A percentile compares a stretch with the other conserved stretches of the same genome.
phyloP scores from a whole-genome alignment of 2,797 vertebrate genomes.

The Oryzias sinensis region DNA sequence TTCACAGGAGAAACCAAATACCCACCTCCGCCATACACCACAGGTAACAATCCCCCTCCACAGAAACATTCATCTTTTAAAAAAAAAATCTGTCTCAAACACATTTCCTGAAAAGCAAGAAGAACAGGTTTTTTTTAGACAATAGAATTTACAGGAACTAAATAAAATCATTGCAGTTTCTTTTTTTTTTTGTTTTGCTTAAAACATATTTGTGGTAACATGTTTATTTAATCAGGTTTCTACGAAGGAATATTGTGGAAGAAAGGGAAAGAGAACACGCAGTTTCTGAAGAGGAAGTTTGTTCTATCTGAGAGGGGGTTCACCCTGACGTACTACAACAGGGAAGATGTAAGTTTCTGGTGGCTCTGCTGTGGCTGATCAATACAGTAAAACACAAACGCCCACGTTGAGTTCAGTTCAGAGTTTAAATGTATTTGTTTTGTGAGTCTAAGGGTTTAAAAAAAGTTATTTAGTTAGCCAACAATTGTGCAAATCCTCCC shows the following conservation, averaged over 20 bases:
- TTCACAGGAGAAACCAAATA: constrained; percentile 80
- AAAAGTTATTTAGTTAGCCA: too few relatives aligned
- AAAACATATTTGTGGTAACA: not conserved
- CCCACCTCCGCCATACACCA: constrained; percentile 73
- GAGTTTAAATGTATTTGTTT: too few relatives aligned
- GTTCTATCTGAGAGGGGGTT: constrained; percentile 84
- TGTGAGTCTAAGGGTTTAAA: too few relatives aligned
- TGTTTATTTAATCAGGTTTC: constrained; percentile 68
- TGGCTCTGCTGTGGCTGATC: not conserved
- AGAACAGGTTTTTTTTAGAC: constrained; percentile 33
- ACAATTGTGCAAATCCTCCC: too few relatives aligned
- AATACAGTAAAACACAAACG: not conserved
- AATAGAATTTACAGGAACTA: constrained; percentile 12
- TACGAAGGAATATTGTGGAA: constrained; percentile 90
- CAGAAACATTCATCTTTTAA: not conserved
- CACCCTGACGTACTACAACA: constrained; percentile 87
- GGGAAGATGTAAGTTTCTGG: constrained; percentile 84
- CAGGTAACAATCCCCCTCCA: constrained; percentile 75
- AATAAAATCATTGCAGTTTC: not conserved
- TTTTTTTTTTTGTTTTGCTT: not conserved
- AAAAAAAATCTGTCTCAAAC: too few relatives aligned
- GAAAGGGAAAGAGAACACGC: constrained; percentile 82
- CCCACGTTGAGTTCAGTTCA: not conserved
- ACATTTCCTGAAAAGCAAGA: constrained; percentile 1
- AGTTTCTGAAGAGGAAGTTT: constrained; percentile 87